Evolutionary conservation across 2,797 vertebrate genomes (phyloP).

Genomic region (Aldrovandia affinis): DNA sequence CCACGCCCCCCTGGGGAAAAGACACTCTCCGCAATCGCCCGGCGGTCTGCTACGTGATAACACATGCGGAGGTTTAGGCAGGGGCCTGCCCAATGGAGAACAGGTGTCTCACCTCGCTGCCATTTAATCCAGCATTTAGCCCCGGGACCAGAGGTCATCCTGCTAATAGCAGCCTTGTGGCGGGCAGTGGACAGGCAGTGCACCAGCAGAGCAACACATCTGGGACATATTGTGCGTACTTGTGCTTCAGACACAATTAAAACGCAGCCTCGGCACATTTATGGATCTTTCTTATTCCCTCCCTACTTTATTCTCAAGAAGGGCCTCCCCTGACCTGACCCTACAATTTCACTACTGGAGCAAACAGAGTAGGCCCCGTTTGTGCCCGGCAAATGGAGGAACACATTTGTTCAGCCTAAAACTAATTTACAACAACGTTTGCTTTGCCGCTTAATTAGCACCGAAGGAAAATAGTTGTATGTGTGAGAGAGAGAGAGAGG

Average conservation of each 20-base stretch:
- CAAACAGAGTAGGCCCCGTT: constrained; percentile 60
- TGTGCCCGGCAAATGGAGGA: constrained; percentile 67
- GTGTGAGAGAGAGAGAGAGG: constrained; percentile 44
- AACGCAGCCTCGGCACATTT: constrained; percentile 77
- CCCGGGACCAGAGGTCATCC: constrained; percentile 77
- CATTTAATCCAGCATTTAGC: constrained; percentile 79
- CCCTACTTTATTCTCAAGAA: constrained; percentile 55
- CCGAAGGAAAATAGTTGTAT: constrained; percentile 43
- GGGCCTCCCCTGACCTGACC: constrained; percentile 76
- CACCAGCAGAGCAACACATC: constrained; percentile 69
- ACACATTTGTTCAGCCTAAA: constrained; percentile 75
- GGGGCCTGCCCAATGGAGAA: constrained; percentile 74
- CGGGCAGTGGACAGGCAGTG: constrained; percentile 65
- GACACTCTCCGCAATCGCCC: constrained; percentile 74
- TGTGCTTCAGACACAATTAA: constrained; percentile 80
- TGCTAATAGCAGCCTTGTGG: constrained; percentile 78
- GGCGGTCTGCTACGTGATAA: constrained; percentile 80
- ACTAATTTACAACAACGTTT: constrained; percentile 58
- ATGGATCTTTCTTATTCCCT: constrained; percentile 74
- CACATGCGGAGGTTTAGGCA: constrained; percentile 70
- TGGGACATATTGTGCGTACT: constrained; percentile 76
- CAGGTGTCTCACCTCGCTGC: constrained; percentile 75
- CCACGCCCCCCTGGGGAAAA: constrained; percentile 69
- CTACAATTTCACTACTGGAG: constrained; percentile 76
- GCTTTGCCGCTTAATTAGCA: constrained; percentile 70